A percentile compares a stretch with the other conserved stretches of the same genome.
phyloP scores from a whole-genome alignment of 2,797 vertebrate genomes.

The Micromesistius poutassou region DNA sequence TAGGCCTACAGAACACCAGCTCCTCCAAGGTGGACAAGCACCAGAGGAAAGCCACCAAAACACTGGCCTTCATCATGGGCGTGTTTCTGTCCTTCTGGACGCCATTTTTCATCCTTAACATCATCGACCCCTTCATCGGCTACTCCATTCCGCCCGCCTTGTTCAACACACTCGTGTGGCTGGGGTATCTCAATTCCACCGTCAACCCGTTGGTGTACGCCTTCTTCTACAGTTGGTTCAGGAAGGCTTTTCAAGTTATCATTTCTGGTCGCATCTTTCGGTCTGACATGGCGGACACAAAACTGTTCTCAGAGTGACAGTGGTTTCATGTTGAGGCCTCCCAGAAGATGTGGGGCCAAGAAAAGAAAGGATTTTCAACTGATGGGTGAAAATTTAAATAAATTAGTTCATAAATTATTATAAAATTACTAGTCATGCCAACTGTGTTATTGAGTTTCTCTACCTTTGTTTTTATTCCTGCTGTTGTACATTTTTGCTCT shows the following conservation, averaged over 20 bases:
- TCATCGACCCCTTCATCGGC: too few species aligned
- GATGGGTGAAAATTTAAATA: background rate
- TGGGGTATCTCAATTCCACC: too few species aligned
- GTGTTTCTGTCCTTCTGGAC: too few species aligned
- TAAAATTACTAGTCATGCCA: background rate
- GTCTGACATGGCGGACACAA: conserved; percentile 14
- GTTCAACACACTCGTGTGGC: too few species aligned
- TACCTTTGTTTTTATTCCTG: background rate
- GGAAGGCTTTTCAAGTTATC: conserved; percentile 50
- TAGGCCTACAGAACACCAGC: too few species aligned
- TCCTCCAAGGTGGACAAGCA: background rate
- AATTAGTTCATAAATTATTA: background rate
- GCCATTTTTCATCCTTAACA: too few species aligned
- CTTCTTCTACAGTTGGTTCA: conserved; percentile 45
- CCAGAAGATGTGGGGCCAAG: too few species aligned
- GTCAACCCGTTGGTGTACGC: too few species aligned
- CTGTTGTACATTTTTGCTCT: background rate
- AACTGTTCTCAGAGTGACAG: conserved; percentile 27
- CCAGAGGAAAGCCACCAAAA: too few species aligned
- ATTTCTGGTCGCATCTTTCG: conserved; percentile 20
- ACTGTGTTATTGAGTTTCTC: conserved; percentile 15
- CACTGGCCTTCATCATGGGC: too few species aligned
- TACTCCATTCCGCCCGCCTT: too few species aligned
- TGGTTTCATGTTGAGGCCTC: background rate
- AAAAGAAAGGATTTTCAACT: too few species aligned